phyloP scores from a whole-genome alignment of 2,113 vertebrate genomes.

The Bujurquina vittata region DNA sequence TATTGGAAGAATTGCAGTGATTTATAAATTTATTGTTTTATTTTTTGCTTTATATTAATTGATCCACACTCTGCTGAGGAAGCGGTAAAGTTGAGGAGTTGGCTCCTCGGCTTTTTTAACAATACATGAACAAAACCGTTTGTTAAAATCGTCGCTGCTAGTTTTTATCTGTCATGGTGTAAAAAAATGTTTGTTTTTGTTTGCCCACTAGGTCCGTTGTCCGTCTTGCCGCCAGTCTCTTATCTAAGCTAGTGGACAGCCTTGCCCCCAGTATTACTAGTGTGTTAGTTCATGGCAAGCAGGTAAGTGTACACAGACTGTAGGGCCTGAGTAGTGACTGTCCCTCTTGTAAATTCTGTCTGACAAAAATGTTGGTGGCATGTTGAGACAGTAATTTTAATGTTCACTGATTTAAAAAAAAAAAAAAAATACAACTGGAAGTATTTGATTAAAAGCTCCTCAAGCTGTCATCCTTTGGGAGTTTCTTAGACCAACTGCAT shows the following conservation, averaged over 20 bases:
- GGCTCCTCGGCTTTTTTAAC: background rate
- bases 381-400: constrained; percentile 66
- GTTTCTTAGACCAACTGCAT: constrained; percentile 35
- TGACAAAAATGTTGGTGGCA: background rate
- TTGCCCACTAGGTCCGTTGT: constrained; percentile 94
- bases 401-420: constrained; percentile 74
- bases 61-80: background rate
- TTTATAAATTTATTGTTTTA: accelerated
- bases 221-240: constrained; percentile 95
- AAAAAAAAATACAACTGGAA: background rate
- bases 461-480: constrained; percentile 56
- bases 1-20: background rate
- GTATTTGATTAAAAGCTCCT: constrained; percentile 41
- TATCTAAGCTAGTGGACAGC: constrained; percentile 99
- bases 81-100: background rate
- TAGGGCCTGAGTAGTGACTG: background rate
- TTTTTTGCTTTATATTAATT: accelerated
- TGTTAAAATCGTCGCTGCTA: constrained; percentile 15
- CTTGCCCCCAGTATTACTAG: constrained; percentile 99
- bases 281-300: constrained; percentile 99
- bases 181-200: constrained; percentile 68
- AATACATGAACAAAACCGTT: background rate
- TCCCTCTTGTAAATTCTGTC: constrained; percentile 3
- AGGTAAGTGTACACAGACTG: constrained; percentile 88
- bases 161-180: too few relatives aligned